A percentile compares a stretch with the other conserved stretches of the same genome.
Conservation (phyloP, 2,797 vertebrate species). For the Ctenopoma kingsleyae region DNA sequence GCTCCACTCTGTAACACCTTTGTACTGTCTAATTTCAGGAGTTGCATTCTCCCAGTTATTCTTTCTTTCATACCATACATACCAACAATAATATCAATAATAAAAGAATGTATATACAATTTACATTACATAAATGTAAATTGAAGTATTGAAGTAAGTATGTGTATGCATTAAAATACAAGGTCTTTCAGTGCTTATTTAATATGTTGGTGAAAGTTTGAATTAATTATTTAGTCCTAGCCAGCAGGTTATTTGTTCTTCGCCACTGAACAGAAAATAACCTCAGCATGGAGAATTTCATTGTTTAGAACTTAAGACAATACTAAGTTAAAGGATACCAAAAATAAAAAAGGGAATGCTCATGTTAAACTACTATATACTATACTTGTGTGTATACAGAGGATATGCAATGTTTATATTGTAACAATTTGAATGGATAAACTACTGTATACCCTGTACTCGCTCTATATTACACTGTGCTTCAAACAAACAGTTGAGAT, state of each 20-base stretch:
- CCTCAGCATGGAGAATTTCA: not conserved
- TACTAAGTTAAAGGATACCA: no score
- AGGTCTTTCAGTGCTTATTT: no score
- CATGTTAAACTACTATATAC: not conserved
- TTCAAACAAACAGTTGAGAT: constrained; percentile 31
- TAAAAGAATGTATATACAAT: no score
- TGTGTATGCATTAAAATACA: no score
- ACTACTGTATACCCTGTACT: not conserved
- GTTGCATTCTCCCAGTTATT: no score
- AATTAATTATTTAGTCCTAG: not conserved
- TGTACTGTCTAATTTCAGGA: no score
- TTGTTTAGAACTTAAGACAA: not conserved
- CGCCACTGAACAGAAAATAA: constrained; percentile 2
- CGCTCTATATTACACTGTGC: constrained; percentile 12
- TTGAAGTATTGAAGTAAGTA: no score
- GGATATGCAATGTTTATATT: constrained; percentile 13
- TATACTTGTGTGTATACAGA: not conserved
- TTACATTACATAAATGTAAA: no score
- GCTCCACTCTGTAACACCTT: no score
- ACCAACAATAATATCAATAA: no score
- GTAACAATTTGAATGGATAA: constrained; percentile 17
- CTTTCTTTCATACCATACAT: no score
- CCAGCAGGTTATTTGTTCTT: not conserved
- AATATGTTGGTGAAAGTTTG: not conserved
- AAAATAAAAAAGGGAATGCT: not conserved